Evolutionary conservation across 2,888 invertebrate genomes (phyloP), one percentile per base, ranked within the genome.

Genomic region (Opisthograptis luteolata): DNA sequence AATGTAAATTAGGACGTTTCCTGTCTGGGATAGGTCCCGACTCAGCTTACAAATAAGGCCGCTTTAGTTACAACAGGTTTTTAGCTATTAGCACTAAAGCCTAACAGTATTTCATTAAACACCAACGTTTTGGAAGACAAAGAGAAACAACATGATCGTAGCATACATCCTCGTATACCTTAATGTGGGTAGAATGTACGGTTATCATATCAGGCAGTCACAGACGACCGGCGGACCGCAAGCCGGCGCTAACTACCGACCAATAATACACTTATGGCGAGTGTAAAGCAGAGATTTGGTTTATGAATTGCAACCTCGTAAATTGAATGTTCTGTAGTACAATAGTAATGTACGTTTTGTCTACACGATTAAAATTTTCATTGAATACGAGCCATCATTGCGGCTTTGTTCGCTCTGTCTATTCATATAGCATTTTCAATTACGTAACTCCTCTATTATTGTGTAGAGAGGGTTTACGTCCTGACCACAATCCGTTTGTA

Each of bases 191-290:
- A 61, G 75, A 55, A 64, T 60, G 59, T 60, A 64, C 68, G 66
- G 81, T 84, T 88, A 88, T 88, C 88, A 66, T 88, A 88, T 88
- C 88, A 66, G 66, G 48, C 56, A 61, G 64, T 62, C 70, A 76
- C 88, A 87, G 85, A 66, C 81, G 70, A 60, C 69, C 62, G 58
- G 58, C 62, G 67, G 73, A 72, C 87, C 84, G 54, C 87, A 81
- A 76, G 73, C 79, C 72, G 47, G 45, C 67, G 64, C 81, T 85
- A 84, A 87, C 81, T 81, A 82, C 77, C 70, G 63, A 56, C 71
- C 77, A 79, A 81, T 84, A 83, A 78, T 64, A 75, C 77, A 81
- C 82, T 86, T 79, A 83, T 65, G 70, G 66, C 56, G 88, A 78
- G 75, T 87, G 87, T 66, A 60, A 68, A 68, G 66, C 55, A 36